Percentiles rank a stretch among this genome's conserved stretches.
phyloP scores from a whole-genome alignment of 2,113 vertebrate species.

The Aegithalos caudatus region DNA sequence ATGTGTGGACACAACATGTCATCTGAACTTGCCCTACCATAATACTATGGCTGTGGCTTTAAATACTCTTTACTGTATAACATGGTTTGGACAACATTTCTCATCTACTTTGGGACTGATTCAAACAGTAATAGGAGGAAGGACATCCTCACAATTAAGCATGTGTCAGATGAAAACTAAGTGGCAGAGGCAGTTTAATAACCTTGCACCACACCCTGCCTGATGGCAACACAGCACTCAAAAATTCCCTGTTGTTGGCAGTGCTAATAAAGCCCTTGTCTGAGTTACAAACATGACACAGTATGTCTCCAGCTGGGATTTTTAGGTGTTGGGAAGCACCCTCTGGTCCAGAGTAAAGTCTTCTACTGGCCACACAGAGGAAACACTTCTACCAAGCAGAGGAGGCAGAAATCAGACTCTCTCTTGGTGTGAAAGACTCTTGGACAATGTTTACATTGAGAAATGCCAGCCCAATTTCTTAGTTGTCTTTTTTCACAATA shows the following conservation, averaged over 20 bases:
- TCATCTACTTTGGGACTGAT: neutral
- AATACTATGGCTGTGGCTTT: neutral
- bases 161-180: constrained; percentile 51
- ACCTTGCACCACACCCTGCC: neutral
- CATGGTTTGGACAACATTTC: neutral
- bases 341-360: neutral
- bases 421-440: neutral
- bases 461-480: neutral
- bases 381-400: neutral
- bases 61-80: neutral
- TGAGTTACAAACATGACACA: neutral
- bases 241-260: neutral
- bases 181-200: neutral
- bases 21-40: neutral
- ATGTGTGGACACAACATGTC: neutral
- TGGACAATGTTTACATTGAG: neutral
- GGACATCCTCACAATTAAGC: constrained; percentile 51
- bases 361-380: neutral
- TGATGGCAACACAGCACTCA: neutral
- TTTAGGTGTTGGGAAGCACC: neutral
- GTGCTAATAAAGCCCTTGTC: neutral
- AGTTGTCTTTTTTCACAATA: neutral
- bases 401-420: neutral
- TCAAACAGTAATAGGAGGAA: constrained; percentile 36
- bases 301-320: neutral